These are phyloP conservation scores for Balaenoptera acutorostrata DNA, from an alignment of 2,113 vertebrate genomes.

Conservation along the genomic window DNA sequence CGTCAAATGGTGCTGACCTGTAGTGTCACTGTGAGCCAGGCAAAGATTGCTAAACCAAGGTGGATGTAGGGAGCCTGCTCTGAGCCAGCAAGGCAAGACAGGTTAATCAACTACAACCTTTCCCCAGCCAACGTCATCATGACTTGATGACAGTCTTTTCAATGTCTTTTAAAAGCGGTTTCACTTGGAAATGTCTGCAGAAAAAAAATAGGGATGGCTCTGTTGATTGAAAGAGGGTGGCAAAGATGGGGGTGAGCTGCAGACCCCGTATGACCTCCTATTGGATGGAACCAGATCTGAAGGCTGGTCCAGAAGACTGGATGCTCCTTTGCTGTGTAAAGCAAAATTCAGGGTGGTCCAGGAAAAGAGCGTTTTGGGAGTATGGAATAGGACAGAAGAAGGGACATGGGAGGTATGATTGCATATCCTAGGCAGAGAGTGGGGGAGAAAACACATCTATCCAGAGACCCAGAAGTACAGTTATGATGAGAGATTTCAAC, in stretches of 20 bases:
- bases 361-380: rapidly evolving
- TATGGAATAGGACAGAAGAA: neutral
- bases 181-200: neutral
- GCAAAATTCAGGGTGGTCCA: neutral
- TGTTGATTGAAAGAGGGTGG: neutral
- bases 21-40: constrained; percentile 43
- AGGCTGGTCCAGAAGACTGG: no score
- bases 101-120: constrained; percentile 33
- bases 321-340: neutral
- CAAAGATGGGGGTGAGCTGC: rapidly evolving
- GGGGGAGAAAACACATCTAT: neutral
- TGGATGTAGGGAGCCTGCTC: constrained; percentile 33
- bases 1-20: constrained; percentile 68
- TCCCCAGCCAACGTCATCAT: neutral
- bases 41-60: constrained; percentile 46
- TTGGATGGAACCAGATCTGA: no score
- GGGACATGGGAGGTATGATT: rapidly evolving
- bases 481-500: rapidly evolving
- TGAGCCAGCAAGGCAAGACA: neutral
- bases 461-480: rapidly evolving
- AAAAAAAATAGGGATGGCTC: neutral
- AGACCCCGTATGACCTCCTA: neutral
- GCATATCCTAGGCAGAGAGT: neutral
- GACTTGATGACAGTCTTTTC: neutral
- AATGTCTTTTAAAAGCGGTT: neutral